Evolutionary conservation across 2,888 invertebrate genomes (phyloP), one percentile per base, ranked within the genome.

Genomic region (Habroteleia sp.): DNA sequence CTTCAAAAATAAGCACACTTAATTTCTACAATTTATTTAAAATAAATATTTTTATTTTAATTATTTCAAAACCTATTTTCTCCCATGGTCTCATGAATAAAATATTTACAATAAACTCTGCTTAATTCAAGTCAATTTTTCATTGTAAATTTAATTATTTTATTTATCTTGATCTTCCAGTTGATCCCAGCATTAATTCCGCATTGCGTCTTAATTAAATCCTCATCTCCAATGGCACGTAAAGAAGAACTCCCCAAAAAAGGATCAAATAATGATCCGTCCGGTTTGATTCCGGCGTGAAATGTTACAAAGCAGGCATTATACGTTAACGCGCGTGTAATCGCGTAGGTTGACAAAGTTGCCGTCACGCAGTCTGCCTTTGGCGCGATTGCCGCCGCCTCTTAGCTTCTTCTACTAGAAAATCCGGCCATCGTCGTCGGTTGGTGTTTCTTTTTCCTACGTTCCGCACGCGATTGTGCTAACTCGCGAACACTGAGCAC

Each of bases 311-410:
- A 63, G 63, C 63, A 10, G 27, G 41, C 39, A 54, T 63, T 63
- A 72, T 63, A 60, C 50, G 73, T 66, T 52, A 73, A 66, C 73
- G 65, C 68, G 58, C 77, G 56, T 58, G 63, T 66, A 56, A 62
- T 78, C 63, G 82, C 82, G 83, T 84, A 77, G 82, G 82, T 74
- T 78, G 82, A 82, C 78, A 80, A 82, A 84, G 76, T 77, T 69
- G 81, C 78, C 83, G 83, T 82, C 83, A 78, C 77, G 82, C 83
- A 77, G 83, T 82, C 82, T 62, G 62, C 44, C 68, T 60, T 69
- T 60, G 68, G 68, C 44, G 58, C 20, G 44, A 60, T 33, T 27
- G 35, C 50, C 65, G 54, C 52, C 50, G 68, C 68, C 68, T 58
- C 27, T 58, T 20, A 27, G 68, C 39, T 46, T 56, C 58, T 23